Evolutionary conservation across 2,113 vertebrate genomes (phyloP), one percentile per base, ranked within the genome.

Genomic region (Mionectes macconnelli): DNA sequence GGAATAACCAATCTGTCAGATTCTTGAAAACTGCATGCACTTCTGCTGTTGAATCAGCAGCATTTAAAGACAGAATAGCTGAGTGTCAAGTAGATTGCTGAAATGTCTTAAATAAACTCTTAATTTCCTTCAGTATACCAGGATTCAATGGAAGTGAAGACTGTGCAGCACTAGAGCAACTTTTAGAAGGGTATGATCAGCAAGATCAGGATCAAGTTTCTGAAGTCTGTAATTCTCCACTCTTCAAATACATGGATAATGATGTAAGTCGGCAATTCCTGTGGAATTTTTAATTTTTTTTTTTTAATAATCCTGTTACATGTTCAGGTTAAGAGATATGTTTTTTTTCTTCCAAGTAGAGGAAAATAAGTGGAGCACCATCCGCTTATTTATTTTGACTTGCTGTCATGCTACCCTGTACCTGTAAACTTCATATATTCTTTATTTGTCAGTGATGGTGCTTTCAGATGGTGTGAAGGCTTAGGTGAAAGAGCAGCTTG

Each of bases 171-270:
- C 98, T 99, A 89, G 99, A 99, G 85, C 99, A 99, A 45, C 98
- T 99, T 63, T 92, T 99, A 57, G 99, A 99, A 95, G 99, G 99
- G 3, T 99, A 98, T 60, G 99, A 99, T 88, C 99, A 99, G 95
- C 99, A 99, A 96, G 99, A 99, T 81, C 99, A 99, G 93, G 99
- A 99, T 73, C 98, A 98, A 82, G 98, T 99, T 53, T 98, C 98
- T 12, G 98, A 98, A 10, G 98, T 99, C 60, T 99, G 99, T 96
- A 99, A 98, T 97, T 99, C 98, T 0, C 99, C 99, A 11, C 98
- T 99, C 27, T 99, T 99, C 96, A 99, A 99, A 95, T 99, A 99
- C 98, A 99, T 99, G 99, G 99, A 99, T 97, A 99, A 99, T 60
- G 99, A 99, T 12, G 99, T 99, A 98, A 99, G 99, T 98, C 47